Percentiles rank a stretch among this genome's conserved stretches.
Evolutionary conservation across 2,888 invertebrate genomes (phyloP).

Genomic region (Caenorhabditis sp.): DNA sequence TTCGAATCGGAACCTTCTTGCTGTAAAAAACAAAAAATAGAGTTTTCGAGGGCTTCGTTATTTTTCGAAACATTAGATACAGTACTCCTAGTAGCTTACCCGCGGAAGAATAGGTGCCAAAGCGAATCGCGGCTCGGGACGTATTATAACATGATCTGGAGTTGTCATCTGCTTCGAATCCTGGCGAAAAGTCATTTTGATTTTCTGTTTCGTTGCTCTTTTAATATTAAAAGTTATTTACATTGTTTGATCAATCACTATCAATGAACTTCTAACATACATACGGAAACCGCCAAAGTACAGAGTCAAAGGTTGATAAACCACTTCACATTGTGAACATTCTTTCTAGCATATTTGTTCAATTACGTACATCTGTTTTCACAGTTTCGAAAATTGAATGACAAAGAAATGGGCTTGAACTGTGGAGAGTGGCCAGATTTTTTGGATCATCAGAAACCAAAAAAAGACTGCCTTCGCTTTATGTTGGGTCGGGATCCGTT

Average conservation of each 20-base stretch:
- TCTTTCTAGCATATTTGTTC: slow-evolving; percentile 1
- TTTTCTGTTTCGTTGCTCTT: too few species aligned
- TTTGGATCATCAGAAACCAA: too few species aligned
- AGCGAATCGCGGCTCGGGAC: slow-evolving; percentile 31
- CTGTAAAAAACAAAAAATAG: neutral
- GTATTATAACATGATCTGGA: slow-evolving; percentile 23
- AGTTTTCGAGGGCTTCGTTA: too few species aligned
- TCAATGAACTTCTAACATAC: neutral
- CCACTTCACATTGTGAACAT: slow-evolving; percentile 6
- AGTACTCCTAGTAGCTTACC: neutral
- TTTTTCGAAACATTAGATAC: too few species aligned
- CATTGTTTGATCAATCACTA: neutral
- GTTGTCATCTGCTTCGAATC: slow-evolving; percentile 12
- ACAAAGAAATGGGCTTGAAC: slow-evolving; percentile 13
- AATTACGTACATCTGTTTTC: neutral
- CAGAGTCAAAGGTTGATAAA: neutral
- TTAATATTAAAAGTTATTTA: too few species aligned
- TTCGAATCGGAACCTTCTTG: slow-evolving; percentile 49
- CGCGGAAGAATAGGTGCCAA: slow-evolving; percentile 35
- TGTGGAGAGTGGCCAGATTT: slow-evolving; percentile 30
- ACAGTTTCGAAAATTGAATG: slow-evolving; percentile 8
- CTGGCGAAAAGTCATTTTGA: neutral
- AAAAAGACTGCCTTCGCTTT: too few species aligned
- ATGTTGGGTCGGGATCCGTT: too few species aligned
- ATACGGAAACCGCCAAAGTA: neutral